Conservation (phyloP, 1,140 invertebrate species). For the Apis dorsata region DNA sequence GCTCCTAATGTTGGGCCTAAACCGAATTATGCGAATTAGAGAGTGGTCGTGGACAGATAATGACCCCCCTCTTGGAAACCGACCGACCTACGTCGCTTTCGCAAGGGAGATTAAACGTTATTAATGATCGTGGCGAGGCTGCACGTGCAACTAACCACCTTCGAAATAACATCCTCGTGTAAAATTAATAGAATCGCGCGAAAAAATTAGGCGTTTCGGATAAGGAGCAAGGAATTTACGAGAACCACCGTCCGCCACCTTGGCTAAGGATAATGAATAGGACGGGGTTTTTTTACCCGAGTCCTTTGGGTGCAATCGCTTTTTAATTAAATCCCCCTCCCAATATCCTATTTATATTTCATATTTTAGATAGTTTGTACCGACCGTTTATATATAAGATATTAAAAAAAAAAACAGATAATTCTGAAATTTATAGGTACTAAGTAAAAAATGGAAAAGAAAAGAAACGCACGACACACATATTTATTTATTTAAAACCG, state of each 20-base stretch:
- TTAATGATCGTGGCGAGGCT: conserved; percentile 46
- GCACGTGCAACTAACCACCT: background rate
- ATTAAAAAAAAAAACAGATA: background rate
- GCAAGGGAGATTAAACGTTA: conserved; percentile 54
- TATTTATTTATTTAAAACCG: background rate
- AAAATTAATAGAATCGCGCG: conserved; percentile 8
- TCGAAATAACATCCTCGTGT: background rate
- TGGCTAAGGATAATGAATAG: background rate
- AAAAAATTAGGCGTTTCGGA: background rate
- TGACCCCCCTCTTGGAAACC: conserved; percentile 31
- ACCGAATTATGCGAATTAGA: conserved; percentile 64
- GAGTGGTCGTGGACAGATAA: conserved; percentile 41
- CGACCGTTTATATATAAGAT: background rate
- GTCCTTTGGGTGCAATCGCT: background rate
- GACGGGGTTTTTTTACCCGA: background rate
- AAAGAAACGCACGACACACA: background rate
- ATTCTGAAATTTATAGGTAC: background rate
- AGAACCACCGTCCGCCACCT: background rate
- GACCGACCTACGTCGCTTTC: conserved; percentile 30
- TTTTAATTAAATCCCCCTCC: background rate
- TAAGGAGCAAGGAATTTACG: conserved; percentile 7
- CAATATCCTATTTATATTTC: background rate
- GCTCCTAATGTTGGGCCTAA: conserved; percentile 58
- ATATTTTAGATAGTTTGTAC: background rate
- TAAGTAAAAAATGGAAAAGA: background rate